Evolutionary conservation across 2,113 vertebrate genomes (phyloP), one percentile per base, ranked within the genome.

Genomic region (Nycticryphes semicollaris): DNA sequence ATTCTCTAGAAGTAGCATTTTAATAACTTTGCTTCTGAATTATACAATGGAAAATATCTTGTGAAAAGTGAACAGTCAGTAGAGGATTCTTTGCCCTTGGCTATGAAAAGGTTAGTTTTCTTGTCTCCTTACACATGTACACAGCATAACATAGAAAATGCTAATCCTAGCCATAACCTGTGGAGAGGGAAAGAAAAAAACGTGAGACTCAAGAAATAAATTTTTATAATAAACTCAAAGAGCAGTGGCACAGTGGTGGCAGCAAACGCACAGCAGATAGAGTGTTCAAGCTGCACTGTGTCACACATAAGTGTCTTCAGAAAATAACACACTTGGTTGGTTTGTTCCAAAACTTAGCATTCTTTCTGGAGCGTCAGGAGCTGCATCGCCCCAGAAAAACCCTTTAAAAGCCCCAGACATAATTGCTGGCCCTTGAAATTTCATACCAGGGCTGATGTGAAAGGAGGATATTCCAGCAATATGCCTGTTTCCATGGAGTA

Each of bases 1-100:
- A 89, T 86, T 95, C 68, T 90, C 39, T 70, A 28, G 45, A 86
- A 89, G 93, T 81, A 95, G 73, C 88, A 45, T 89, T 95, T 92
- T 63, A 93, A 67, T 64, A 85, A 50, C 73, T 54, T 88, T 73
- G 5, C 70, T 94, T 68, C 50, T 60, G 33, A 28, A 13, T 94
- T 79, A 30, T 45, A 24, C 39, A 45, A 31, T 84, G 81, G 75
- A 82, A 96, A 94, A 80, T 87, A 57, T 14, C n/a, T 91, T 24
- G 23, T 33, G 33, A 54, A 79, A 91, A 51, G 39, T 8, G 41
- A 81, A 53, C 31, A 39, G 28, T 31, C 84, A 80, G 45, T 9
- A 23, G 41, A 92, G 53, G 22, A 54, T 94, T 78, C 35, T 74
- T 73, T 91, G 62, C 73, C 50, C 28, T 68, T 54, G 39, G 21